Evolutionary conservation across 1,140 invertebrate genomes (phyloP).

Genomic region (Meloidogyne hapla): DNA sequence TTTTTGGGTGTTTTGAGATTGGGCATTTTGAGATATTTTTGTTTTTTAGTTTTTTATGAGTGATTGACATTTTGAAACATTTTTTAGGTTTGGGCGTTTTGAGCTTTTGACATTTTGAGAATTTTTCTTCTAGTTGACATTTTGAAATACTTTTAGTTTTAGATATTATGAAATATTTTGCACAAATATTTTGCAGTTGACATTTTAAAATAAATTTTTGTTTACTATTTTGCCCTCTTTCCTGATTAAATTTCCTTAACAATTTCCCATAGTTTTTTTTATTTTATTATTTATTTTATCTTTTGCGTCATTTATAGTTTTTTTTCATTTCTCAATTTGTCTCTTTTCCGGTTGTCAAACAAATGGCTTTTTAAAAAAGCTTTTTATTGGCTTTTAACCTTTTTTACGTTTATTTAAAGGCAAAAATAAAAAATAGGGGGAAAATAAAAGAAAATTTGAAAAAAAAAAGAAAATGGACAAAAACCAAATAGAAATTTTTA

Average conservation of each 20-base stretch:
- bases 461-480: too few species aligned
- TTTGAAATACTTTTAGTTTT: not conserved
- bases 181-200: too few species aligned
- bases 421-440: too few species aligned
- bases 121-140: not conserved
- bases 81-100: too few species aligned
- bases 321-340: not conserved
- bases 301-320: not conserved
- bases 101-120: not conserved
- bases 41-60: too few species aligned
- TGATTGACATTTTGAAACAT: too few species aligned
- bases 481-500: too few species aligned
- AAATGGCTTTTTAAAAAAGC: not conserved
- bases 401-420: not conserved
- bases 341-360: not conserved
- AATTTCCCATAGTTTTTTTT: not conserved
- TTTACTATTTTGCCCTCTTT: too few species aligned
- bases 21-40: too few species aligned
- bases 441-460: too few species aligned
- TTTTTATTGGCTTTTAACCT: conserved; percentile 2
- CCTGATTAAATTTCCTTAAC: not conserved
- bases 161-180: too few species aligned
- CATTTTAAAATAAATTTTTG: too few species aligned
- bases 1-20: not conserved
- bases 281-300: not conserved